Conservation (phyloP, 2,113 vertebrate genomes). For the Centropus unirufus region DNA sequence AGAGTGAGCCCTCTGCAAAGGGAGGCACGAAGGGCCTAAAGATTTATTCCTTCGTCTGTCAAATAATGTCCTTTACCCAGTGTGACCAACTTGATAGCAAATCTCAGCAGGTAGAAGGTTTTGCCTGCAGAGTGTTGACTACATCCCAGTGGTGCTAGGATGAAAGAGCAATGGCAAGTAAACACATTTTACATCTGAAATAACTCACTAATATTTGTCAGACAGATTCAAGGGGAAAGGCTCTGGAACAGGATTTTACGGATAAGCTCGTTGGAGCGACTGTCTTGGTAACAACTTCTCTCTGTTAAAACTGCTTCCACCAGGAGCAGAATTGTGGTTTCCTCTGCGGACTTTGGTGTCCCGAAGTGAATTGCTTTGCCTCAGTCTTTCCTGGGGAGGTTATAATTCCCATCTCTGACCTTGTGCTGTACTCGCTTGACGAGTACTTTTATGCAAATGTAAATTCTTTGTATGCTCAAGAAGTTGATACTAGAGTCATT, state of each 20-base stretch:
- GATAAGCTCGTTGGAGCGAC: not conserved
- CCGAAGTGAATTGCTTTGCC: slow-evolving; percentile 8
- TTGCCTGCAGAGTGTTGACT: slow-evolving; percentile 27
- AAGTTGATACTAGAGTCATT: slow-evolving; percentile 43
- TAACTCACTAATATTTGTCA: slow-evolving; percentile 8
- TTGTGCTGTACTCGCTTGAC: not conserved
- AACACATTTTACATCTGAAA: slow-evolving; percentile 34
- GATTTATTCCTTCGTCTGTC: slow-evolving; percentile 19
- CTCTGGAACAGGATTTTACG: not conserved
- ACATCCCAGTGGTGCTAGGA: not conserved
- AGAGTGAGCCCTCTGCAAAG: not conserved
- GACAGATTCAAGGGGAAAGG: not conserved
- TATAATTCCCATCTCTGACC: slow-evolving; percentile 26
- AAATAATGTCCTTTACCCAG: slow-evolving; percentile 19
- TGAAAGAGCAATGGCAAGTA: slow-evolving; percentile 29
- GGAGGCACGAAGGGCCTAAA: not conserved
- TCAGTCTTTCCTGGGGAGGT: not conserved
- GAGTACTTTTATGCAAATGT: slow-evolving; percentile 48
- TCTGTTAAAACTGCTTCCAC: not conserved
- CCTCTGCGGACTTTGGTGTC: not conserved
- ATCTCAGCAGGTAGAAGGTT: slow-evolving; percentile 41
- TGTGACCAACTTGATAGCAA: not conserved
- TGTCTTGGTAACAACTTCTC: not conserved
- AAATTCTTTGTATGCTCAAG: slow-evolving; percentile 47
- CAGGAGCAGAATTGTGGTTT: not conserved